Evolutionary conservation across 2,797 vertebrate species (phyloP).

Genomic region (Dermochelys coriacea): DNA sequence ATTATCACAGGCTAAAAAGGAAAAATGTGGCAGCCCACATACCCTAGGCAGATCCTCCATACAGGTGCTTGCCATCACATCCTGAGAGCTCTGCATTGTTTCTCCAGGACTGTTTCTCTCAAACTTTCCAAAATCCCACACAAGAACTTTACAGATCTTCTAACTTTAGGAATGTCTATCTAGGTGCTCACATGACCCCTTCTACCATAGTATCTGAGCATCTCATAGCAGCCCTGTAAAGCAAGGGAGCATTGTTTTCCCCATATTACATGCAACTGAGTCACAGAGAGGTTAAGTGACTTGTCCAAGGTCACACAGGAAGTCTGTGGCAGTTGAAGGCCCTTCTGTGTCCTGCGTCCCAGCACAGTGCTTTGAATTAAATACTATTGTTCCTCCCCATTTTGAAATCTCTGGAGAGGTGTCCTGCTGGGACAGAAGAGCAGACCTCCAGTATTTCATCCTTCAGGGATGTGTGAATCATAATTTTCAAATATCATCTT

Average conservation of each 20-base stretch:
- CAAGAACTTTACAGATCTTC: not conserved
- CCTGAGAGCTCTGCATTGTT: not conserved
- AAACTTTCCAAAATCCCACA: slow-evolving; percentile 16
- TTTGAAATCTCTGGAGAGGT: slow-evolving; percentile 2
- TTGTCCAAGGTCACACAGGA: slow-evolving; percentile 13
- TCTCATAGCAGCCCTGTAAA: slow-evolving; percentile 15
- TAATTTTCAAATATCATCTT: not conserved
- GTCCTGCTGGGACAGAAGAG: not conserved
- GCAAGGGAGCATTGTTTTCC: slow-evolving; percentile 18
- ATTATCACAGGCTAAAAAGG: not conserved
- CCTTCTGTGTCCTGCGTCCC: not conserved
- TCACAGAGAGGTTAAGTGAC: slow-evolving; percentile 24
- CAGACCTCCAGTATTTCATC: not conserved
- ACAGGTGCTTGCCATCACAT: not conserved
- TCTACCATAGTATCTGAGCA: not conserved
- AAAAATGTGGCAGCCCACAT: not conserved
- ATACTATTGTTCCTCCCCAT: not conserved
- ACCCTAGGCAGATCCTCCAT: not conserved
- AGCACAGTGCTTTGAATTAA: not conserved
- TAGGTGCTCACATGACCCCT: not conserved
- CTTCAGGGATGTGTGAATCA: not conserved
- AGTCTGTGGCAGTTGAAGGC: not conserved
- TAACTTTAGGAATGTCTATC: slow-evolving; percentile 20
- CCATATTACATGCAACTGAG: not conserved
- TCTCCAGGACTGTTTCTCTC: slow-evolving; percentile 16